A percentile compares a stretch with the other conserved stretches of the same genome.
Conservation (phyloP, 2,113 vertebrate species). For the Riparia riparia region DNA sequence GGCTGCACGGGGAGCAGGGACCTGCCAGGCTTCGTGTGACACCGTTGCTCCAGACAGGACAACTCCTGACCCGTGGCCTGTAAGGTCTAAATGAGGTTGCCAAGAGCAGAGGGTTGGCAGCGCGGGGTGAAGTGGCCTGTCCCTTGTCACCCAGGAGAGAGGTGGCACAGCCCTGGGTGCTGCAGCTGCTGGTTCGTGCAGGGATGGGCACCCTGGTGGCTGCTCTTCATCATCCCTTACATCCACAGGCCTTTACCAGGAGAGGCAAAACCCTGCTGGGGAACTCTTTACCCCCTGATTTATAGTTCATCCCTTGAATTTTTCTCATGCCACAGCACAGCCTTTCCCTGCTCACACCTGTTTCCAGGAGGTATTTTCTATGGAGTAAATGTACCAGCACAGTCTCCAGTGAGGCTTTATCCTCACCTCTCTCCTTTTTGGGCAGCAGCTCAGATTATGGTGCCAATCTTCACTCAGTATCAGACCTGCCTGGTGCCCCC, state of each 20-base stretch:
- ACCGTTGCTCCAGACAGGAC: background rate
- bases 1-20: background rate
- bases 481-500: background rate
- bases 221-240: background rate
- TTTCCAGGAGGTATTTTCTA: background rate
- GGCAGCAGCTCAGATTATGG: background rate
- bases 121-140: background rate
- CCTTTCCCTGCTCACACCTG: background rate
- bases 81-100: background rate
- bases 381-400: background rate
- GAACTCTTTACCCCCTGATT: background rate
- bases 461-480: background rate
- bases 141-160: background rate
- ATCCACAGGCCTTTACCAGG: background rate
- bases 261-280: background rate
- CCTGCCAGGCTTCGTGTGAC: background rate
- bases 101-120: background rate
- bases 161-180: background rate
- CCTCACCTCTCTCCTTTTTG: background rate
- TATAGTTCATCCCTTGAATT: background rate
- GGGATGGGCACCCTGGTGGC: background rate
- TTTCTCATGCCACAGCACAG: background rate
- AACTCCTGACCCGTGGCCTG: fast-evolving
- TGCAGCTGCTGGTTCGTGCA: fast-evolving
- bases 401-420: background rate